Percentiles rank a stretch among this genome's conserved stretches.
phyloP scores from a whole-genome alignment of 2,113 vertebrate species.

The Lichenostomus cassidix region DNA sequence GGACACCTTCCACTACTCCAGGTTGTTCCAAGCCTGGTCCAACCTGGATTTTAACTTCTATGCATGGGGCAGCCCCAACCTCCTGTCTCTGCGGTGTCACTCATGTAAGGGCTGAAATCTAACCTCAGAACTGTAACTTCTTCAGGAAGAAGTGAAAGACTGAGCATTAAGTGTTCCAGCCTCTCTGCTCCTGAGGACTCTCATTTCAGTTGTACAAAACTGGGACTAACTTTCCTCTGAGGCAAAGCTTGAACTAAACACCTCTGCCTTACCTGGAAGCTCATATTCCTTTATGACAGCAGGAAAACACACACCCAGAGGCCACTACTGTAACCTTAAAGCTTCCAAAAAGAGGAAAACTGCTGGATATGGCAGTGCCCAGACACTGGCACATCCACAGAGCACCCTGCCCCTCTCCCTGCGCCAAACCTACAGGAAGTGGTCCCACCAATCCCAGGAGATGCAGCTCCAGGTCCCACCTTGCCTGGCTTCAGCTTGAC shows the following conservation, averaged over 20 bases:
- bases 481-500: conserved; percentile 91
- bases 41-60: neutral
- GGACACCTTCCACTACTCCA: neutral
- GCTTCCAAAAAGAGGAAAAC: neutral
- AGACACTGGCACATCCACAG: fast-evolving
- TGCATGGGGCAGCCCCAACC: neutral
- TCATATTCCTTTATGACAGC: neutral
- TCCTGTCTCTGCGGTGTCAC: fast-evolving
- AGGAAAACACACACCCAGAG: neutral
- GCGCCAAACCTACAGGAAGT: neutral
- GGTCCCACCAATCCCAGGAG: neutral
- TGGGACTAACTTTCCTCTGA: neutral
- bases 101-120: neutral
- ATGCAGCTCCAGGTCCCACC: conserved; percentile 67
- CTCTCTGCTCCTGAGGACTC: neutral
- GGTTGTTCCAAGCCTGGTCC: neutral
- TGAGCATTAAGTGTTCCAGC: neutral
- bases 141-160: neutral
- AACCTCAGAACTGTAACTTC: neutral
- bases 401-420: neutral
- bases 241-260: neutral
- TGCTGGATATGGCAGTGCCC: fast-evolving
- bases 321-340: neutral
- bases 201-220: neutral
- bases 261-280: neutral